Conservation (phyloP, 2,888 invertebrate genomes). For the Elmis aenea region DNA sequence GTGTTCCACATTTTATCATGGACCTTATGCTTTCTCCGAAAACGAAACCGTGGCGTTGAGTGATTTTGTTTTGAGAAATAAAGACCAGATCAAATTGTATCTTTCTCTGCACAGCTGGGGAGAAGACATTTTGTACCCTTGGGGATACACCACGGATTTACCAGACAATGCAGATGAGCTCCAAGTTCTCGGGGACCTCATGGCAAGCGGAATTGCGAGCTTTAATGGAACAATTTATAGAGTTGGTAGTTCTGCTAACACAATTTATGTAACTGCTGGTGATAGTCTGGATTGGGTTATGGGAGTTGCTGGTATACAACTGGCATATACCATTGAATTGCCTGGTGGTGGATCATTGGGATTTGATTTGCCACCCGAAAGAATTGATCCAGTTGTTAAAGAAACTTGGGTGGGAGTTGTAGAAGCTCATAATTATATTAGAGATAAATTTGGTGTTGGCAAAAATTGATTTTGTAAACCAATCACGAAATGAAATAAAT, state of each 20-base stretch:
- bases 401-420: too few relatives aligned
- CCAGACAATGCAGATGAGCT: constrained; percentile 50
- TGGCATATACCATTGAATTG: constrained; percentile 61
- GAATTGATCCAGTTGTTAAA: constrained; percentile 52
- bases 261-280: constrained; percentile 55
- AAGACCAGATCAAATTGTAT: constrained; percentile 56
- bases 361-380: constrained; percentile 53
- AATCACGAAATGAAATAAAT: too few relatives aligned
- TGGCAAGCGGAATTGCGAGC: constrained; percentile 45
- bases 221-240: constrained; percentile 46
- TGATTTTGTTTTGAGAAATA: constrained; percentile 51
- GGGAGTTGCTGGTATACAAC: constrained; percentile 50
- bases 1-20: background rate
- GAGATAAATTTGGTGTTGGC: too few relatives aligned
- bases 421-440: too few relatives aligned
- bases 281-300: constrained; percentile 64
- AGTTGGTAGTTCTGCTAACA: constrained; percentile 46
- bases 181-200: constrained; percentile 44
- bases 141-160: constrained; percentile 56
- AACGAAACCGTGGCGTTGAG: constrained; percentile 43
- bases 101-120: constrained; percentile 73
- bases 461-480: too few relatives aligned
- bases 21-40: background rate
- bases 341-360: constrained; percentile 51
- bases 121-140: constrained; percentile 62